Evolutionary conservation across 2,888 invertebrate species (phyloP).

Genomic region (Lamellibrachia columna): DNA sequence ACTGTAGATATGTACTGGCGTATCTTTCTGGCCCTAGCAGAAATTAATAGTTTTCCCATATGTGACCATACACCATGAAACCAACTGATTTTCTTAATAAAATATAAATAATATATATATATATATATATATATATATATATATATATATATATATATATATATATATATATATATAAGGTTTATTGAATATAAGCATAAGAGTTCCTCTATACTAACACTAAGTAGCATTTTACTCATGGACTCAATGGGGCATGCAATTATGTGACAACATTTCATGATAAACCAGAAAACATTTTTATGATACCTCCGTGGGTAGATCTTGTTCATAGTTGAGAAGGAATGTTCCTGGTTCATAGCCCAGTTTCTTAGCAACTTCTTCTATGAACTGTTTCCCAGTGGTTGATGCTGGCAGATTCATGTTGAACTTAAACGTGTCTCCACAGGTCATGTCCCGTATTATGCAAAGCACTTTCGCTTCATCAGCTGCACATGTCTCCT

Average conservation of each 20-base stretch:
- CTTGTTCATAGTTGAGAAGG: constrained; percentile 37
- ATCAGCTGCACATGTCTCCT: constrained; percentile 45
- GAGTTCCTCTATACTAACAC: background rate
- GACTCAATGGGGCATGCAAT: background rate
- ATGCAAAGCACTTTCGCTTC: constrained; percentile 65
- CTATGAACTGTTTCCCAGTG: constrained; percentile 67
- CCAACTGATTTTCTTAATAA: no score
- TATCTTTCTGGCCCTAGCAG: no score
- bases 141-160: no score
- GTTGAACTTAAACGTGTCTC: constrained; percentile 51
- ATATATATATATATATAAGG: background rate
- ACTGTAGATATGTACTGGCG: no score
- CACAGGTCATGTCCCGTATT: constrained; percentile 66
- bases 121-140: no score
- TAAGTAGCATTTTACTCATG: background rate
- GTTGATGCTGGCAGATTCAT: constrained; percentile 66
- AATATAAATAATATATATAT: no score
- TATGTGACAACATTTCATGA: background rate
- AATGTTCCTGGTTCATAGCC: constrained; percentile 55
- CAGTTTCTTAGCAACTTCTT: constrained; percentile 68
- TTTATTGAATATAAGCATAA: background rate
- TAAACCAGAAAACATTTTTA: constrained; percentile 34
- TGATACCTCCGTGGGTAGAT: constrained; percentile 14
- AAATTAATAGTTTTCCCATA: no score
- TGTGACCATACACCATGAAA: no score